Evolutionary conservation across 2,797 vertebrate genomes (phyloP), one percentile per base, ranked within the genome.

Genomic region (Aulostomus chinensis): DNA sequence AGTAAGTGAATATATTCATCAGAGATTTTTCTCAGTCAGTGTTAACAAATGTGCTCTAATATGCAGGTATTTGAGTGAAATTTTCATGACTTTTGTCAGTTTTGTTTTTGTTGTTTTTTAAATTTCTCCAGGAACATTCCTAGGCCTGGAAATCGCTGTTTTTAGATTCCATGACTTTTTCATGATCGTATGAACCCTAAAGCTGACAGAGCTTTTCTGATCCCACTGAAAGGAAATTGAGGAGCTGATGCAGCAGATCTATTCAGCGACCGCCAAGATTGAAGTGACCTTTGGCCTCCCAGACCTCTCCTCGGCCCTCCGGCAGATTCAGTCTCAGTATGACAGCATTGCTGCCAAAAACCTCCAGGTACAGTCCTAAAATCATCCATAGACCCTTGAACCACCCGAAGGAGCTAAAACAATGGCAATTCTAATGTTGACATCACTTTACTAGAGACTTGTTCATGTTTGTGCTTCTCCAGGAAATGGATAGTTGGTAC

Each of bases 301-400:
- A 0, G 90, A 95, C 78, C 90, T 95, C 51, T 87, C 90, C 59
- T 79, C 91, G 47, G 92, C 94, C 71, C 85, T 94, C 53, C 92
- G 82, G 65, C 88, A 94, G 82, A 92, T 93, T 54, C 92, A 93
- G 79, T 86, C 89, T 54, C 83, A 93, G 58, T 92, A 94, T 34
- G 90, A 94, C 88, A 89, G 83, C 88, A 94, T 95, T 0, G 71
- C 91, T 2, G 91, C 91, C 39, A 91, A 92, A 73, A 93, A 96
- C 85, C 89, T 97, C 54, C 90, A 95, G 93, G 92, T 92, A 80
- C 7, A 9, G 7, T 11, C 10, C 9, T 18, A 8, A 14, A 4
- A n/a, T 14, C 18, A 30, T 28, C 9, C 17, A 25, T 28, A 3
- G 3, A 28, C 8, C 10, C 9, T 28, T 28, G 26, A 28, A 10